Evolutionary conservation across 35 echinoderm and acorn worm genomes (phyloP).

Genomic region (Lytechinus variegatus): DNA sequence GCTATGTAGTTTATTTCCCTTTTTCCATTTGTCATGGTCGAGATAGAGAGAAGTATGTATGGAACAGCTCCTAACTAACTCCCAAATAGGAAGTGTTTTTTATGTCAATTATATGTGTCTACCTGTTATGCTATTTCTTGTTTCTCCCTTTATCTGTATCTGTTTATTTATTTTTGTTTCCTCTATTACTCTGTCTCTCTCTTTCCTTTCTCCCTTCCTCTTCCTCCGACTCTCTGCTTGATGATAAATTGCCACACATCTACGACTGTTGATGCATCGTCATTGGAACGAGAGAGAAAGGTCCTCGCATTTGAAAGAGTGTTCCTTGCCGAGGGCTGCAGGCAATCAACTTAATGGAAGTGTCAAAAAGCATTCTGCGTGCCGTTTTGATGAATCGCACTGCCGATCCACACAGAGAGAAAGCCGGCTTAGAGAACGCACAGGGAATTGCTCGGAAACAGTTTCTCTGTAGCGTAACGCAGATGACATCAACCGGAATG

Average conservation of each 20-base stretch:
- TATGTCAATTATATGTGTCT: too few species aligned
- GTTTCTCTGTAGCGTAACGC: background rate
- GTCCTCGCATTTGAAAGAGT: background rate
- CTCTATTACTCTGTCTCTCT: background rate
- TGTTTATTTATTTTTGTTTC: background rate
- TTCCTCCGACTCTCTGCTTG: background rate
- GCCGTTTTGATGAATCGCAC: conserved; percentile 44
- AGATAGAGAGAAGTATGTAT: background rate
- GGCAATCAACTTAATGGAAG: conserved; percentile 53
- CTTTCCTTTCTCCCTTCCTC: background rate
- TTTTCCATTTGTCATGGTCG: too few species aligned
- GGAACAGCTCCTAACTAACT: background rate
- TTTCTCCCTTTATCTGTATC: background rate
- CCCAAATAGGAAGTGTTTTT: background rate
- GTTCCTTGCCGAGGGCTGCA: conserved; percentile 30
- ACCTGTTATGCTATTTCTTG: too few species aligned
- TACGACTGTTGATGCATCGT: background rate
- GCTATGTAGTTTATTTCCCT: too few species aligned
- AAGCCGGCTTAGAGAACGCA: background rate
- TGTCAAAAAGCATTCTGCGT: conserved; percentile 44
- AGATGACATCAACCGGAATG: background rate
- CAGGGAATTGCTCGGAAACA: background rate
- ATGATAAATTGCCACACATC: background rate
- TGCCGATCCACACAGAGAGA: background rate
- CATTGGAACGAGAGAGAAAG: background rate